Base-by-base conservation (phyloP, 1,140 invertebrate species). In the Bombyx mandarina region DNA sequence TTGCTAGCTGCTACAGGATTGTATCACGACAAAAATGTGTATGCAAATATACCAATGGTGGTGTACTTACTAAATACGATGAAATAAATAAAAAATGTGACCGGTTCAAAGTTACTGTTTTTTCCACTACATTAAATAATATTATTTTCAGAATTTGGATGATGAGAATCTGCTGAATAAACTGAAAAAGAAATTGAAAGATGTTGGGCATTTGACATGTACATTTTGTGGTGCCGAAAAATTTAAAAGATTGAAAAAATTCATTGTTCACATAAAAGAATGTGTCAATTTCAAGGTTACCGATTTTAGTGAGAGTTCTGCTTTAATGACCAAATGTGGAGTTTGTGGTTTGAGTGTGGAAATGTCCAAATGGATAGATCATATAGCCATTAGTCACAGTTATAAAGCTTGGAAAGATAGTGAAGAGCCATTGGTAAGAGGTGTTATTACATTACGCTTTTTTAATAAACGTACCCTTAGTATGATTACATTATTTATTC, bases 341-440 rank as follows among this genome's bases (percentile, higher is more conserved):
- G 63, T 71, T 1, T 74, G 73, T 52, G 26, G 62, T 2, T 4
- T 45, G 7, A 58, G 66, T 18, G 9, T 77, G 1, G 45, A 52
- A 45, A 6, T 22, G 2, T 8, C 8, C 0, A 22, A 59, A 0
- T 79, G 75, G 75, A 48, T 60, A 1, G 61, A 66, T 4, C 77
- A 79, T 61, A 74, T 73, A 48, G 47, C 54, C 5, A 63, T 63
- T 49, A 56, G 67, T 59, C 80, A 83, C 45, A 67, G 76, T 53
- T 81, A 83, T 63, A 54, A 78, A 6, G 73, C 80, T 44, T 83
- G 75, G 78, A 71, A 65, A 56, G 62, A 70, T 9, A 73, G 69
- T 43, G 67, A 71, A 7, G 45, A 12, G 1, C 57, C 57, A 42
- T 60, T 79, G 52, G 69, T 72, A 69, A 58, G 64, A 22, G 7